Evolutionary conservation across 2,113 vertebrate species (phyloP).

Genomic region (Anguilla japonica): DNA sequence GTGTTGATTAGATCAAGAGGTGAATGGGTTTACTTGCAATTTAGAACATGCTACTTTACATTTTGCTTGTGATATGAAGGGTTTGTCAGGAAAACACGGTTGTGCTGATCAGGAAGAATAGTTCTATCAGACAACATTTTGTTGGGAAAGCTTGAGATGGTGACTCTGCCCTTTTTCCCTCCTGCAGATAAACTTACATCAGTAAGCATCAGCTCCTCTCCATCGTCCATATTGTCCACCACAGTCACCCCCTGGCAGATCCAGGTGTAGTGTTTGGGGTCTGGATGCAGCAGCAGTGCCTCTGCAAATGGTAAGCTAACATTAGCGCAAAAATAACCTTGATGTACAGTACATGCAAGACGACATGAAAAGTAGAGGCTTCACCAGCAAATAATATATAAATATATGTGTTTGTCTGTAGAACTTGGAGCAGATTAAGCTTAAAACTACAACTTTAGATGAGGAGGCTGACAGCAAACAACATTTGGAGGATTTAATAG

Average conservation of each 20-base stretch:
- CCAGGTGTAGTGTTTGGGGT: slow-evolving; percentile 58
- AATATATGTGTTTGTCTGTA: not conserved
- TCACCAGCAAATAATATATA: not conserved
- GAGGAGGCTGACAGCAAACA: not conserved
- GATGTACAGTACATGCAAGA: not conserved
- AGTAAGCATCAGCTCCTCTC: slow-evolving; percentile 56
- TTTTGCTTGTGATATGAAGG: not conserved
- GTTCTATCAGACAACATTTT: not conserved
- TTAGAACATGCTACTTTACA: not conserved
- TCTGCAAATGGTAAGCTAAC: slow-evolving; percentile 38
- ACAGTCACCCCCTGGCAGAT: slow-evolving; percentile 61
- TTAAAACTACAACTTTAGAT: not conserved
- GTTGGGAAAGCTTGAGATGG: not conserved
- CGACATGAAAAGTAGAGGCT: not conserved
- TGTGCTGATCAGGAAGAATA: not conserved
- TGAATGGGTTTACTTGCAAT: not conserved
- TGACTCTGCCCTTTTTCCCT: not conserved
- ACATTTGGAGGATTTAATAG: not conserved
- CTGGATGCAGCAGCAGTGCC: slow-evolving; percentile 50
- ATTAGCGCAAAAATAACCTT: not conserved
- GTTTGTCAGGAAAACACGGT: not conserved
- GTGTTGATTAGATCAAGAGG: not conserved
- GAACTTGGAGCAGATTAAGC: not conserved
- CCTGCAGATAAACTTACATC: slow-evolving; percentile 42
- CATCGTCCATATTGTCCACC: slow-evolving; percentile 56